Percentiles rank a stretch among this genome's conserved stretches.
These are phyloP conservation scores for Mycogona germanica DNA, from an alignment of 2,888 invertebrate species.

Conservation along the genomic window DNA sequence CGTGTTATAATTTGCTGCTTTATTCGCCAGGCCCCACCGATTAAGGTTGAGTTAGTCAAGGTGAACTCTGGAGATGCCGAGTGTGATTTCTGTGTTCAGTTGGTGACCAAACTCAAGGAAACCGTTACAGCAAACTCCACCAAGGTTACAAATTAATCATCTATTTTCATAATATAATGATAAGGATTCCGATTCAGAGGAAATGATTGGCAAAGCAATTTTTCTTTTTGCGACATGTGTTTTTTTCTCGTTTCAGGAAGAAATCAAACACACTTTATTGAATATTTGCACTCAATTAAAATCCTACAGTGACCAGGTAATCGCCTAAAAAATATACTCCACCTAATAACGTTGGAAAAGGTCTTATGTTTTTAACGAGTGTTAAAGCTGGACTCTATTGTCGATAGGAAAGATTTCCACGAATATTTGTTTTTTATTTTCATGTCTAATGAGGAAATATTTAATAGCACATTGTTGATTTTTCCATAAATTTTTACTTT, in stretches of 20 bases:
- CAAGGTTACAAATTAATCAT: constrained; percentile 28
- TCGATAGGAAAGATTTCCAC: no score
- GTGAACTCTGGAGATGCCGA: constrained; percentile 33
- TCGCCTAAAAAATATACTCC: no score
- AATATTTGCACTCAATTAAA: constrained; percentile 22
- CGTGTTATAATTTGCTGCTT: no score
- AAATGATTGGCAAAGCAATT: not conserved
- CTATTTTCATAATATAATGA: not conserved
- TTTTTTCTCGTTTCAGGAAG: constrained; percentile 19
- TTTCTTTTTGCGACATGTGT: not conserved
- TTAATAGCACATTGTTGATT: no score
- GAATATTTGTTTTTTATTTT: no score
- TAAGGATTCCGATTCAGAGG: not conserved
- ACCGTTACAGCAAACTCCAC: constrained; percentile 73
- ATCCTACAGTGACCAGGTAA: constrained; percentile 18
- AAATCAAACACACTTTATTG: constrained; percentile 21
- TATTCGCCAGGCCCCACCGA: no score
- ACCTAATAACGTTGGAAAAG: no score
- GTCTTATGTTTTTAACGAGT: no score
- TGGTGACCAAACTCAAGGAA: constrained; percentile 65
- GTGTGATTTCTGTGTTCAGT: constrained; percentile 73
- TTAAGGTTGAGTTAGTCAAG: not conserved
- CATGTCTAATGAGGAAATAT: no score
- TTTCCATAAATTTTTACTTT: constrained; percentile 22
- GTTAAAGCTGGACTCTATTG: no score